Evolutionary conservation across 2,888 invertebrate species (phyloP).

Genomic region (Drosophila sordidula): DNA sequence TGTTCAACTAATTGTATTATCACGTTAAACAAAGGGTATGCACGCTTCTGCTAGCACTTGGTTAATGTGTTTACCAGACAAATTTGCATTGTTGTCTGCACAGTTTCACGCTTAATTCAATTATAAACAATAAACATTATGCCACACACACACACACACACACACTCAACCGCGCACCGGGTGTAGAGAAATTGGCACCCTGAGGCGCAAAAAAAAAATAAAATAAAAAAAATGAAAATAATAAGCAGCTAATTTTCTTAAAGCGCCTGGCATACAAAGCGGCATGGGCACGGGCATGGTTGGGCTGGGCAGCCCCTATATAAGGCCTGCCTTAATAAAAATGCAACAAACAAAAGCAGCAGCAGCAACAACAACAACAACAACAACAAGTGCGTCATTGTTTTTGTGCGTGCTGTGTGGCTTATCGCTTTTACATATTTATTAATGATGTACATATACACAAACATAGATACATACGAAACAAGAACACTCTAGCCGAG

Average conservation of each 20-base stretch:
- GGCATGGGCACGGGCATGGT: constrained; percentile 1
- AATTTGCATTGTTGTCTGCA: constrained; percentile 56
- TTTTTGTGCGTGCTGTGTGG: constrained; percentile 59
- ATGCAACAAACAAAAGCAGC: constrained; percentile 13
- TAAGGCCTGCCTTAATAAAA: constrained; percentile 38
- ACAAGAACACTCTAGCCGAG: neutral
- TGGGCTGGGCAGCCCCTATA: constrained; percentile 29
- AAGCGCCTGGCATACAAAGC: constrained; percentile 21
- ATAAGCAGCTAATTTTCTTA: constrained; percentile 52
- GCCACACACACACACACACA: constrained; percentile 36
- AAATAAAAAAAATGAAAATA: constrained; percentile 10
- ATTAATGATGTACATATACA: constrained; percentile 11
- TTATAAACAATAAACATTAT: constrained; percentile 74
- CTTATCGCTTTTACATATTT: constrained; percentile 52
- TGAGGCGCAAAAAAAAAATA: constrained; percentile 26
- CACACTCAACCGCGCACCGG: constrained; percentile 21
- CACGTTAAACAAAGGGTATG: constrained; percentile 33
- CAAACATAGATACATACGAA: constrained; percentile 5
- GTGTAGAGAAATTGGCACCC: constrained; percentile 64
- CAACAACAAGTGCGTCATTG: constrained; percentile 70
- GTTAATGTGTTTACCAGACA: constrained; percentile 25
- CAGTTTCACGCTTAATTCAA: constrained; percentile 72
- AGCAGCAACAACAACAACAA: constrained; percentile 8
- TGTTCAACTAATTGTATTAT: neutral
- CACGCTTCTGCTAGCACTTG: neutral